Conservation (phyloP, 2,888 invertebrate genomes). For the Drosophila limbata region DNA sequence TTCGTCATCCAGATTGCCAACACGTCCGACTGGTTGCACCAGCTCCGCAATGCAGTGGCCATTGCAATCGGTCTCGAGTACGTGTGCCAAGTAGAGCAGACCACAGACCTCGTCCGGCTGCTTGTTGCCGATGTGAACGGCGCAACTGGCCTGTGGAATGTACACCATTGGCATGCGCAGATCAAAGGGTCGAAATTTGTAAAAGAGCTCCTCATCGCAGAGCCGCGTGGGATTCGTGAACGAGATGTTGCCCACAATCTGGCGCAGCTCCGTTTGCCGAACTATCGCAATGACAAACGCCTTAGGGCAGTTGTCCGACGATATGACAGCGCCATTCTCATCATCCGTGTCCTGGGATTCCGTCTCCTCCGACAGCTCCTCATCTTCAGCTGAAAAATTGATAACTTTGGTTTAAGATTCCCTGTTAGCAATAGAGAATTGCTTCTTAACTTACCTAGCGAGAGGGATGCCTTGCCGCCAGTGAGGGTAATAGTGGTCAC, state of each 20-base stretch:
- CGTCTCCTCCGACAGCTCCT: conserved; percentile 62
- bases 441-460: conserved; percentile 54
- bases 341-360: conserved; percentile 70
- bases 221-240: conserved; percentile 84
- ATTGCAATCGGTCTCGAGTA: conserved; percentile 87
- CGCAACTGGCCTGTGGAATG: conserved; percentile 89
- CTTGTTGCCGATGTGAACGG: conserved; percentile 78
- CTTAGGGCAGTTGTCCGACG: conserved; percentile 73
- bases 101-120: conserved; percentile 83
- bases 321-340: conserved; percentile 52
- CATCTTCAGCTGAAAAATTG: conserved; percentile 62
- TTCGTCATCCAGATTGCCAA: conserved; percentile 92
- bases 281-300: conserved; percentile 91
- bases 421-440: neutral
- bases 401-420: neutral
- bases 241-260: conserved; percentile 88
- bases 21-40: conserved; percentile 90
- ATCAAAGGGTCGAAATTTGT: conserved; percentile 93
- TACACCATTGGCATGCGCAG: conserved; percentile 91
- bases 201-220: conserved; percentile 87
- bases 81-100: conserved; percentile 88
- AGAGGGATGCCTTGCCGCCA: conserved; percentile 66
- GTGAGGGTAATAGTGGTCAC: conserved; percentile 21
- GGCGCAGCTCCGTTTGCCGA: conserved; percentile 90
- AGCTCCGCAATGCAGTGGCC: conserved; percentile 88